Percentiles rank a stretch among this genome's conserved stretches.
Conservation (phyloP, 2,797 vertebrate species). For the Podarcis lilfordi region DNA sequence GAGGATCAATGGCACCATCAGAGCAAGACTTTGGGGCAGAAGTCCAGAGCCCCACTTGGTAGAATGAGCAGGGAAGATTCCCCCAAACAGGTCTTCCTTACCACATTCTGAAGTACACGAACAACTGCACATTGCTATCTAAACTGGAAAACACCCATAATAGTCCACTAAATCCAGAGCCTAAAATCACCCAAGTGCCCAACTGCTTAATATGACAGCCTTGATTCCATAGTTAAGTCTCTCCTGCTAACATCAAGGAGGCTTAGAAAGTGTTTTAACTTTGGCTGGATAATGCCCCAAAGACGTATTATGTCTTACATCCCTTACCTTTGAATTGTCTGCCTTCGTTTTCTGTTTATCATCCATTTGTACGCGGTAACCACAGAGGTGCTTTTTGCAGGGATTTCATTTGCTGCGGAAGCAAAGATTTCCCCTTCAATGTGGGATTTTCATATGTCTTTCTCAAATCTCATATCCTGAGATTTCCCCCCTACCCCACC, state of each 20-base stretch:
- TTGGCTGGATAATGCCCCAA: background rate
- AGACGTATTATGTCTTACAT: background rate
- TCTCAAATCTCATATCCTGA: slow-evolving; percentile 25
- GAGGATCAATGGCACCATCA: too few relatives aligned
- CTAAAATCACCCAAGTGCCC: too few relatives aligned
- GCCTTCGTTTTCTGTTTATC: slow-evolving; percentile 51
- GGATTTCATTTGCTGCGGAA: background rate
- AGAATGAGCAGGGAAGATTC: too few relatives aligned
- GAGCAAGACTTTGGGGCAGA: too few relatives aligned
- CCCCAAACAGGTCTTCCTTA: too few relatives aligned
- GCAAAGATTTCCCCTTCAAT: slow-evolving; percentile 42
- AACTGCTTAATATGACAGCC: too few relatives aligned
- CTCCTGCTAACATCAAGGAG: background rate
- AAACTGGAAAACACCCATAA: too few relatives aligned
- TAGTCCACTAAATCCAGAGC: too few relatives aligned
- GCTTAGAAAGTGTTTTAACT: background rate
- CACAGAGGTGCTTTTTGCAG: slow-evolving; percentile 16
- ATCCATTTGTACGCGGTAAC: slow-evolving; percentile 38
- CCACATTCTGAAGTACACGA: too few relatives aligned
- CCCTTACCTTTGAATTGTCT: slow-evolving; percentile 26
- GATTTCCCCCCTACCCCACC: background rate
- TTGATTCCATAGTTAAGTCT: background rate
- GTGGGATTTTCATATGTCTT: slow-evolving; percentile 36
- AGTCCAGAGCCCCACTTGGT: too few relatives aligned
- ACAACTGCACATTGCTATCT: too few relatives aligned